Evolutionary conservation across 1,140 invertebrate species (phyloP).

Genomic region (Mya arenaria): DNA sequence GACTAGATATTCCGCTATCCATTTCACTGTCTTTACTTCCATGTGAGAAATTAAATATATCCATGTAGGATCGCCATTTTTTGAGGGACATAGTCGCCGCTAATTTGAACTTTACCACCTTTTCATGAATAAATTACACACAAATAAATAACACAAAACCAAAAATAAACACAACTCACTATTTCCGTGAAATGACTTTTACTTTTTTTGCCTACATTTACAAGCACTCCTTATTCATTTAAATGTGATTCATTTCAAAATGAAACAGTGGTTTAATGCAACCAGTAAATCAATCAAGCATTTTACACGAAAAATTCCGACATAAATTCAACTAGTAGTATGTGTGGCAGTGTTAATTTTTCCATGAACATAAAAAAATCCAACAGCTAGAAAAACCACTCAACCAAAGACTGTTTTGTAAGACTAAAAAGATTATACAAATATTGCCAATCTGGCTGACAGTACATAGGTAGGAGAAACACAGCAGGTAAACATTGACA

Average conservation of each 20-base stretch:
- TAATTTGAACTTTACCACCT: slow-evolving; percentile 17
- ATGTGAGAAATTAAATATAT: slow-evolving; percentile 55
- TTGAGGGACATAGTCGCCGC: slow-evolving; percentile 27
- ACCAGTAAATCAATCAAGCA: neutral
- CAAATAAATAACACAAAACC: neutral
- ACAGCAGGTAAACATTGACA: too few relatives aligned
- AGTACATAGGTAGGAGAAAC: too few relatives aligned
- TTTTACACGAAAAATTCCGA: too few relatives aligned
- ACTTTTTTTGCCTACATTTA: neutral
- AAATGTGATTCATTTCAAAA: neutral
- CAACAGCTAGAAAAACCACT: too few relatives aligned
- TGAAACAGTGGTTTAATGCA: neutral
- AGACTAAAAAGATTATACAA: too few relatives aligned
- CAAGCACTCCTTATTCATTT: neutral
- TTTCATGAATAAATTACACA: slow-evolving; percentile 4
- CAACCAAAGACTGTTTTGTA: too few relatives aligned
- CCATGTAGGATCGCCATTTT: slow-evolving; percentile 54
- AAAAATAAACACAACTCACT: neutral
- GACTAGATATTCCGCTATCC: slow-evolving; percentile 42
- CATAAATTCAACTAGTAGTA: too few relatives aligned
- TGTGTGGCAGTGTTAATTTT: too few relatives aligned
- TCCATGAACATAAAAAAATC: too few relatives aligned
- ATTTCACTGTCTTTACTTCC: slow-evolving; percentile 35
- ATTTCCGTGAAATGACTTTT: neutral
- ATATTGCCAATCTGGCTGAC: too few relatives aligned